Conservation (phyloP, 2,797 vertebrate species). For the Balearica regulorum region DNA sequence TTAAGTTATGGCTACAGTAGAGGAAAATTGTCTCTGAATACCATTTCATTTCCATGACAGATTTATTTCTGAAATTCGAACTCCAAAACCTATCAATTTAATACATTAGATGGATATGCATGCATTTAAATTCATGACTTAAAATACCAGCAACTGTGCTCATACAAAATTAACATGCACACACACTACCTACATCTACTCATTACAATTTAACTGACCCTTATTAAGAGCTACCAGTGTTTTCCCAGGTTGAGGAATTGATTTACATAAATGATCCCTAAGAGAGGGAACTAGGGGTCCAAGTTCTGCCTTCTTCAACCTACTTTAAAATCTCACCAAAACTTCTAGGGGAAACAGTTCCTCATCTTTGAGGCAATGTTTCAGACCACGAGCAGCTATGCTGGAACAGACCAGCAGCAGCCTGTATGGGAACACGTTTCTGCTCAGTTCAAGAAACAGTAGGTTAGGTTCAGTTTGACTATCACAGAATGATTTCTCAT, state of each 20-base stretch:
- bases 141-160: not conserved
- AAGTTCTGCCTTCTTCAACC: not conserved
- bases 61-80: not conserved
- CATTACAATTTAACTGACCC: not conserved
- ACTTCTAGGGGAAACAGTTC: not conserved
- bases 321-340: not conserved
- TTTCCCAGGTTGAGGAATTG: not conserved
- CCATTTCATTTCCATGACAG: not conserved
- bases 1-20: not conserved
- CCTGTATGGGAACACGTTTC: accelerated
- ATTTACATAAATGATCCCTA: not conserved
- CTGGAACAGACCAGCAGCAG: not conserved
- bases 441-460: not conserved
- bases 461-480: not conserved
- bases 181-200: not conserved
- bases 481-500: not conserved
- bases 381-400: not conserved
- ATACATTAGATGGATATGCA: not conserved
- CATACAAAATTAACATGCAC: not conserved
- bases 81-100: not conserved
- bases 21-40: not conserved
- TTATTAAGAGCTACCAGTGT: not conserved
- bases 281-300: not conserved
- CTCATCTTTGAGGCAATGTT: not conserved
- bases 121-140: not conserved